These are phyloP conservation scores for Accipiter virgatus DNA, from an alignment of 2,113 vertebrate genomes.

Conservation along the genomic window DNA sequence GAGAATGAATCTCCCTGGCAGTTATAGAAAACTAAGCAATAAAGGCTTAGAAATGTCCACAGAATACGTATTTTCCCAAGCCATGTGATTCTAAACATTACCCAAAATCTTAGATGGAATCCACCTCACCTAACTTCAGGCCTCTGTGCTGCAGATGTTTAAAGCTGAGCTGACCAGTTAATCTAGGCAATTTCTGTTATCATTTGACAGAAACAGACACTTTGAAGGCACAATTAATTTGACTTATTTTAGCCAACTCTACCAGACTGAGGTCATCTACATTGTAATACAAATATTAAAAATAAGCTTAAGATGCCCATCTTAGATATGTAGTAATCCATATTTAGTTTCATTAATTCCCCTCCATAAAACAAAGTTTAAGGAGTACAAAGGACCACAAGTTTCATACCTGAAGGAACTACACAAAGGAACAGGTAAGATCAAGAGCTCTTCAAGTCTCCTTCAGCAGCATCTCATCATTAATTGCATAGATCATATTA, in stretches of 20 bases:
- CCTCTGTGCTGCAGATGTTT: not conserved
- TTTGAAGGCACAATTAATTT: not conserved
- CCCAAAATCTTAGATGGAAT: not conserved
- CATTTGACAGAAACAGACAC: not conserved
- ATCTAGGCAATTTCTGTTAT: not conserved
- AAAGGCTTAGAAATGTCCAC: not conserved
- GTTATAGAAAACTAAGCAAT: not conserved
- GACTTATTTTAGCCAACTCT: not conserved
- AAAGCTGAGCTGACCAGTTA: not conserved
- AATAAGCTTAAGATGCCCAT: not conserved
- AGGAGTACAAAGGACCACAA: not conserved
- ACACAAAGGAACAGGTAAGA: not conserved
- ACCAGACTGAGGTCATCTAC: not conserved
- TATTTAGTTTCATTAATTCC: not conserved
- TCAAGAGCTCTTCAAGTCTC: not conserved
- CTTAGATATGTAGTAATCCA: not conserved
- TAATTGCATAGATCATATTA: not conserved
- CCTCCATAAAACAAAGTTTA: not conserved
- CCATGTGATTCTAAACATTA: not conserved
- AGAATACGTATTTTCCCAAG: not conserved
- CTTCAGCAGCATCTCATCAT: not conserved
- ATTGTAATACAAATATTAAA: not conserved
- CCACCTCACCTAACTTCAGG: not conserved
- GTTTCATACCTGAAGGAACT: not conserved
- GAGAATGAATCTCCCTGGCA: not conserved